Percentiles rank a stretch among this genome's conserved stretches.
Conservation (phyloP, 2,113 vertebrate genomes). For the Protobothrops flavoviridis region DNA sequence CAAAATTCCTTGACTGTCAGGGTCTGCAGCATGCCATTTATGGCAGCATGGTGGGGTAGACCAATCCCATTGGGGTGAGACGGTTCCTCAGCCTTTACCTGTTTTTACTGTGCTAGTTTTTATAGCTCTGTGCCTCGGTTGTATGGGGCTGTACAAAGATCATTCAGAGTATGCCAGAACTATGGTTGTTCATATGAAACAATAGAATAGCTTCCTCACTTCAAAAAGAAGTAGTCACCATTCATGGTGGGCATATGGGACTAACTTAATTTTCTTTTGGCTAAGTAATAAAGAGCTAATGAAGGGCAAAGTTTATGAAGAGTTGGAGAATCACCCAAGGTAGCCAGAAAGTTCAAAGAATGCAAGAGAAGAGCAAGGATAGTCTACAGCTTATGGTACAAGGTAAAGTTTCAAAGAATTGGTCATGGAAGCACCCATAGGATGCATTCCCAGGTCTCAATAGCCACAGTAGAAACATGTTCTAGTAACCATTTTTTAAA, state of each 20-base stretch:
- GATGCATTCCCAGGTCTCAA: not conserved
- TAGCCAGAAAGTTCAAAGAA: not conserved
- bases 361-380: not conserved
- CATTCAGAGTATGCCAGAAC: not conserved
- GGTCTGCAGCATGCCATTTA: too few relatives aligned
- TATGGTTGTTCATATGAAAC: not conserved
- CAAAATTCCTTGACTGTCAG: too few relatives aligned
- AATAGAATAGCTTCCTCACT: not conserved
- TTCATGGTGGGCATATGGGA: not conserved
- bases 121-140: not conserved
- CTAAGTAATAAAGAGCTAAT: not conserved
- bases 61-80: too few relatives aligned
- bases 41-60: too few relatives aligned
- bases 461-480: not conserved
- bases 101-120: not conserved
- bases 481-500: not conserved
- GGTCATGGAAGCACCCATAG: not conserved
- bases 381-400: not conserved
- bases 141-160: not conserved
- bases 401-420: not conserved
- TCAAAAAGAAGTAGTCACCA: not conserved
- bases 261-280: not conserved
- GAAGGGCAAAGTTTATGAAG: not conserved
- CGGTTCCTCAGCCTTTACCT: too few relatives aligned
- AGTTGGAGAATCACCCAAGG: not conserved